These are phyloP conservation scores for Diarsia brunnea DNA, from an alignment of 2,888 invertebrate species.

Conservation along the genomic window DNA sequence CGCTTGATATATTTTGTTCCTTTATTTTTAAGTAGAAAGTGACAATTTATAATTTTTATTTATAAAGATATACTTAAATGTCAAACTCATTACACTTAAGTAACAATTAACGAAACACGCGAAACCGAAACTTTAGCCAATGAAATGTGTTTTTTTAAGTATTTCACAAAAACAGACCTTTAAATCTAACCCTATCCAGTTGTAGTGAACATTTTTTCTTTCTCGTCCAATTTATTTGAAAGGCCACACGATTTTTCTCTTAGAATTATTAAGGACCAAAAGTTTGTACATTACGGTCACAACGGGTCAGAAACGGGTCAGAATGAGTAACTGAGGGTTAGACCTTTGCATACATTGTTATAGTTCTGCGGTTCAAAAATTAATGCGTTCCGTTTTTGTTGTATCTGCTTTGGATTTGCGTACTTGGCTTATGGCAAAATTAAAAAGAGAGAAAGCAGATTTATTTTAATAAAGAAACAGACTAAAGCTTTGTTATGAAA, in stretches of 20 bases:
- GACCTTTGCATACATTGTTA: constrained; percentile 23
- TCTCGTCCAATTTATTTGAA: constrained; percentile 53
- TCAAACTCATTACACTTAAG: neutral
- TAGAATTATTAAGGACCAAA: constrained; percentile 53
- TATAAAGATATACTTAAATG: neutral
- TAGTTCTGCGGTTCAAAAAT: constrained; percentile 30
- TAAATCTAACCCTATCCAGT: constrained; percentile 21
- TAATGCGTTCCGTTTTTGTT: constrained; percentile 22
- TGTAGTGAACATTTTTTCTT: constrained; percentile 51
- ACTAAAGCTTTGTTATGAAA: neutral
- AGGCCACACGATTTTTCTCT: constrained; percentile 58
- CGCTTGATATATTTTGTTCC: no score
- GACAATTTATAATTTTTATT: neutral
- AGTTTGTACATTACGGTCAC: constrained; percentile 36
- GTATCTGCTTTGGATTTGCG: neutral
- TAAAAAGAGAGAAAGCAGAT: neutral
- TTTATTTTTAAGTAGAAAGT: neutral
- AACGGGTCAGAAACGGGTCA: constrained; percentile 1
- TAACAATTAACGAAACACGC: neutral
- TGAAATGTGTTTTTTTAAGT: neutral
- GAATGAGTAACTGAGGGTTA: constrained; percentile 48
- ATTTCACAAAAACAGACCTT: constrained; percentile 26
- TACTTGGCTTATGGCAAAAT: neutral
- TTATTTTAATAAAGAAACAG: neutral
- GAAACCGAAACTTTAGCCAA: neutral